Base-by-base conservation (phyloP, 2,888 invertebrate genomes). In the Drosophila barbarae region DNA sequence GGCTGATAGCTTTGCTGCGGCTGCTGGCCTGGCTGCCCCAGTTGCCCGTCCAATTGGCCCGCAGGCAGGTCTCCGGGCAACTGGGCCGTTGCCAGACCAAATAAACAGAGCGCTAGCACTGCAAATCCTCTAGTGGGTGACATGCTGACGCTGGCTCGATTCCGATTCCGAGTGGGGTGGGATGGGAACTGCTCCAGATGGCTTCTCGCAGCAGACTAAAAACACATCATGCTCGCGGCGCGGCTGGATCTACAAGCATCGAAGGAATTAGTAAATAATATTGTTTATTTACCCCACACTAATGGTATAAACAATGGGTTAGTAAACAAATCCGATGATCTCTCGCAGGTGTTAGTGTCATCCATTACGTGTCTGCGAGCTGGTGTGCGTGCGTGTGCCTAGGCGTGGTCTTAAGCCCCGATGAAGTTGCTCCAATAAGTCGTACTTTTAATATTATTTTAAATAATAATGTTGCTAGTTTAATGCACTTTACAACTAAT, bases 1-100 rank as follows among this genome's bases (percentile, higher is more conserved):
- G 85, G 86, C 28, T 87, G 86, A 73, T 85, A 86, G 53, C 69
- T 9, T 57, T 78, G 74, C 21, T 76, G 77, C 26, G 75, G 78
- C 6, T 77, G 77, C 35, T 76, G 78, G 3, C 34, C 44, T 7
- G 57, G 64, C 23, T 39, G 72, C 10, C 63, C 58, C 8, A 42
- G 34, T 23, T 47, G 46, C 3, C 18, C 30, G 21, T 64, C 69
- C 15, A 44, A 53, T n/a, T 59, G 65, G n/a, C 44, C 54, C 15
- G 59, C 56, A 2, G 49, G 69, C 36, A 65, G 67, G 10, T 82
- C 72, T 9, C 41, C 59, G 9, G 65, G 55, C 52, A 61, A 49
- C 38, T 72, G 73, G 28, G 49, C 58, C 15, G 54, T 42, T 35
- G 58, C 52, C 55, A 65, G 39, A 9, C 61, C 23, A 34, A 73